These are phyloP conservation scores for Campylomormyrus tamandua DNA, from an alignment of 2,113 vertebrate species.

Conservation along the genomic window DNA sequence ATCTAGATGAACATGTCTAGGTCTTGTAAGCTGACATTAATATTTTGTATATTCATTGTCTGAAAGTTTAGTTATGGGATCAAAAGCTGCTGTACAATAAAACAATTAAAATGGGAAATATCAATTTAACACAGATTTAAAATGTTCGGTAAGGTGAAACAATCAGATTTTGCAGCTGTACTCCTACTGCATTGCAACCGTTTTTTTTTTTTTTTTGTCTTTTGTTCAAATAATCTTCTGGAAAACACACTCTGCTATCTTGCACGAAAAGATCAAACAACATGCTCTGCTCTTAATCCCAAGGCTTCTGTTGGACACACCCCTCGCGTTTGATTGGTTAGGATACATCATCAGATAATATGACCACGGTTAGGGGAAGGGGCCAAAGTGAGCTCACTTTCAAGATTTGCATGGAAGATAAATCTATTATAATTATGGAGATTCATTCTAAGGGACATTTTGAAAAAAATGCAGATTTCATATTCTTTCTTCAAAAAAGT, in stretches of 20 bases:
- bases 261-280: conserved; percentile 4
- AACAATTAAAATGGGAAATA: neutral
- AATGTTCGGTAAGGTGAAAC: neutral
- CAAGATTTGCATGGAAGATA: neutral
- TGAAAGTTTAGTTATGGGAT: neutral
- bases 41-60: neutral
- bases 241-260: conserved; percentile 11
- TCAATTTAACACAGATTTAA: neutral
- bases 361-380: neutral
- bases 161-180: neutral
- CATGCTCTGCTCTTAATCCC: neutral
- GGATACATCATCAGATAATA: conserved; percentile 8
- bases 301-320: neutral
- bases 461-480: neutral
- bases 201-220: conserved; percentile 1
- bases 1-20: neutral
- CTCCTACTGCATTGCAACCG: neutral
- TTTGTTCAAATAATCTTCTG: conserved; percentile 8
- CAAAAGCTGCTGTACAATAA: neutral
- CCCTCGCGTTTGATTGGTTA: conserved; percentile 9
- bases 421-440: neutral
- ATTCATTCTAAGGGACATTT: neutral
- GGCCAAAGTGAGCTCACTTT: neutral
- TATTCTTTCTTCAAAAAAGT: neutral
- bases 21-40: neutral